phyloP scores from a whole-genome alignment of 2,113 vertebrate genomes.

The Dunckerocampus dactyliophorus region DNA sequence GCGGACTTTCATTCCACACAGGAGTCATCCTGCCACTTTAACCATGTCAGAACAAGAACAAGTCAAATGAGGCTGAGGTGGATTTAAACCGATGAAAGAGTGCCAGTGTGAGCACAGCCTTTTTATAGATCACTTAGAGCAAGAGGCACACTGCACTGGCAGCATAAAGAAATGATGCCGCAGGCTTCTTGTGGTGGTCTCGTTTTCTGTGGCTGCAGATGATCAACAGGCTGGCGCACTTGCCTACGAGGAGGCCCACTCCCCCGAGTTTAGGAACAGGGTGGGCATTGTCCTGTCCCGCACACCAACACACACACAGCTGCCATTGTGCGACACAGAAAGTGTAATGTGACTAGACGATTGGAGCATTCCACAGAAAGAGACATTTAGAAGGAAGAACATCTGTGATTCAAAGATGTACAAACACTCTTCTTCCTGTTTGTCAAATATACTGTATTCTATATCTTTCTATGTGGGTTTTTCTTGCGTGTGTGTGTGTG shows the following conservation, averaged over 20 bases:
- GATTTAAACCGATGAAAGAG: too few species aligned
- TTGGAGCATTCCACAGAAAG: constrained; percentile 7
- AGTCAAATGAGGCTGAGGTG: too few species aligned
- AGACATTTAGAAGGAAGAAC: constrained; percentile 13
- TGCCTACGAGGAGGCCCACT: constrained; percentile 35
- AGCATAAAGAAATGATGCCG: constrained; percentile 9
- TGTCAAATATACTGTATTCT: background rate
- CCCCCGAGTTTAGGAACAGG: constrained; percentile 57
- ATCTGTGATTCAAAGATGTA: background rate
- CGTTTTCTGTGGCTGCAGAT: constrained; percentile 46
- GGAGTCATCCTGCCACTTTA: too few species aligned
- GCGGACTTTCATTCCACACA: too few species aligned
- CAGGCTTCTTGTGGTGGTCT: constrained; percentile 15
- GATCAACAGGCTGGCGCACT: constrained; percentile 55
- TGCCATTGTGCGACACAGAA: constrained; percentile 54
- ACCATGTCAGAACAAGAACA: too few species aligned
- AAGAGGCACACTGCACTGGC: too few species aligned
- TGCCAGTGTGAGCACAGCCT: too few species aligned
- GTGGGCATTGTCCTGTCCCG: constrained; percentile 63
- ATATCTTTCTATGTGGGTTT: background rate
- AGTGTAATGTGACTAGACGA: constrained; percentile 50
- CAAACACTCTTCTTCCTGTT: background rate
- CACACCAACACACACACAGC: constrained; percentile 54
- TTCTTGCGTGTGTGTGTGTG: background rate
- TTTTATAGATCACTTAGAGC: too few species aligned